Conservation (phyloP, 2,113 vertebrate genomes). For the Origma solitaria region DNA sequence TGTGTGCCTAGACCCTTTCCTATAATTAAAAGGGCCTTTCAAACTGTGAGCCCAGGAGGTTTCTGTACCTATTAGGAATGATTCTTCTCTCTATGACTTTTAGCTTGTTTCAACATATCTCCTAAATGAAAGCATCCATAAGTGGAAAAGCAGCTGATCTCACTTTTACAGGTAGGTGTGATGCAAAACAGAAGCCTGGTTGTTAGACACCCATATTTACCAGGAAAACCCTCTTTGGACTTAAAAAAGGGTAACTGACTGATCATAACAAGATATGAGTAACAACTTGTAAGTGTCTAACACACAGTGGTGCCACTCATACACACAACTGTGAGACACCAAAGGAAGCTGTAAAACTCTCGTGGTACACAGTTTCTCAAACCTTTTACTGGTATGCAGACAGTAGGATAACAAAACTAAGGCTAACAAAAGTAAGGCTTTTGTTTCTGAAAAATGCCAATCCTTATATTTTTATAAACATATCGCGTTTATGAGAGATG, state of each 20-base stretch:
- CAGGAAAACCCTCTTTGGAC: not conserved
- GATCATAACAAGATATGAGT: not conserved
- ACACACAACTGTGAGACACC: not conserved
- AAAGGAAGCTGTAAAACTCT: not conserved
- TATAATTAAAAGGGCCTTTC: not conserved
- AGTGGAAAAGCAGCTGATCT: not conserved
- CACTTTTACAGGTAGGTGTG: not conserved
- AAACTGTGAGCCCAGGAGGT: not conserved
- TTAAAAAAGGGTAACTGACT: not conserved
- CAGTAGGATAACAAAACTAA: not conserved
- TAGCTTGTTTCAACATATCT: not conserved
- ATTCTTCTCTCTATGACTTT: not conserved
- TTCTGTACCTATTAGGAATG: not conserved
- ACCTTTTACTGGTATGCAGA: not conserved
- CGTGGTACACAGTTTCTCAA: not conserved
- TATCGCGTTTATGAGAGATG: not conserved
- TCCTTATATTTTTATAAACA: not conserved
- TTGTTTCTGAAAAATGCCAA: not conserved
- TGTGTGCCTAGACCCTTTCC: not conserved
- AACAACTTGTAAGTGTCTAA: not conserved
- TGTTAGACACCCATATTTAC: not conserved
- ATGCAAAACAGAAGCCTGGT: not conserved
- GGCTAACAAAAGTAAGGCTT: not conserved
- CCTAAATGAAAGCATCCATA: not conserved
- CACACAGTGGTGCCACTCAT: not conserved